Evolutionary conservation across 2,888 invertebrate species (phyloP).

Genomic region (Diarsia brunnea): DNA sequence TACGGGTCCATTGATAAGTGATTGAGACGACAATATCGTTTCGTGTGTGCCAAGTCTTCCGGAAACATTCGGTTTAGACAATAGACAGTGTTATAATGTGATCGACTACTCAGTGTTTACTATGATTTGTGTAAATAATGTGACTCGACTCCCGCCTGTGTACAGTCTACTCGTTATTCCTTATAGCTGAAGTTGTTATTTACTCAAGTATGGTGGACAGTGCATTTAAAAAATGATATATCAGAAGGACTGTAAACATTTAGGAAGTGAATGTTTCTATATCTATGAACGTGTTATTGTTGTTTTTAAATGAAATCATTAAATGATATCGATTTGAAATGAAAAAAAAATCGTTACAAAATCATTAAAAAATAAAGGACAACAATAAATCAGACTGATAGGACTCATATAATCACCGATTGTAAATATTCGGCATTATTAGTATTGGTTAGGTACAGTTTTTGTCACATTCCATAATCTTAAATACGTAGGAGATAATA

Average conservation of each 20-base stretch:
- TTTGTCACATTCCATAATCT: conserved; percentile 86
- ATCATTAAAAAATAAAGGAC: conserved; percentile 53
- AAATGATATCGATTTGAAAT: conserved; percentile 47
- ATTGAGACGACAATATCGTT: conserved; percentile 77
- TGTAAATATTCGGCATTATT: conserved; percentile 76
- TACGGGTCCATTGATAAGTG: conserved; percentile 88
- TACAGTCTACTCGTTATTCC: conserved; percentile 65
- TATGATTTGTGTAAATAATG: conserved; percentile 72
- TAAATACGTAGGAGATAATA: conserved; percentile 76
- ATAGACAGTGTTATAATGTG: conserved; percentile 74
- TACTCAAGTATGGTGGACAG: conserved; percentile 61
- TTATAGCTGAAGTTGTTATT: conserved; percentile 58
- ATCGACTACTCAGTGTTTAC: conserved; percentile 67
- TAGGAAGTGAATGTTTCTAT: conserved; percentile 45
- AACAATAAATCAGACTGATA: conserved; percentile 68
- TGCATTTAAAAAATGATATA: conserved; percentile 68
- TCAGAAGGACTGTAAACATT: conserved; percentile 54
- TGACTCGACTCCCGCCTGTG: conserved; percentile 59
- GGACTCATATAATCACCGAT: conserved; percentile 63
- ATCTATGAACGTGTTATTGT: conserved; percentile 46
- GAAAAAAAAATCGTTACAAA: conserved; percentile 40
- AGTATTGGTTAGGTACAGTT: conserved; percentile 73
- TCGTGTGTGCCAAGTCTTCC: conserved; percentile 87
- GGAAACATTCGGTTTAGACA: conserved; percentile 76
- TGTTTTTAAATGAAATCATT: conserved; percentile 54